Percentiles rank a stretch among this genome's conserved stretches.
Evolutionary conservation across 2,113 vertebrate genomes (phyloP).

Genomic region (Carassius carassius): DNA sequence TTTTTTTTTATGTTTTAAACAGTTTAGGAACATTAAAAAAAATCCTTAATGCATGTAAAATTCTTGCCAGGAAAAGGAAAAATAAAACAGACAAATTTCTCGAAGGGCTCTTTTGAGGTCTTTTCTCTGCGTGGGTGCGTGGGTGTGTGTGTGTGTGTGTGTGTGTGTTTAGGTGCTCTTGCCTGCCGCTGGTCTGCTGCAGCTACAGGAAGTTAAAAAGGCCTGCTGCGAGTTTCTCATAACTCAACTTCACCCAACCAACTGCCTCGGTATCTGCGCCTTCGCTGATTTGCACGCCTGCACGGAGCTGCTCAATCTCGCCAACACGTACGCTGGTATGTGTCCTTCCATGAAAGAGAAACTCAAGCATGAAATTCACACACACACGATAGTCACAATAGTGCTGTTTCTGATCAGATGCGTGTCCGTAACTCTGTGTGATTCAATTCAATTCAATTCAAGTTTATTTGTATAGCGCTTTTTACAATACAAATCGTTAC

Average conservation of each 20-base stretch:
- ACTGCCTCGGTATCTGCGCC: conserved; percentile 95
- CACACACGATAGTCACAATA: background rate
- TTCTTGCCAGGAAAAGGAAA: too few relatives aligned
- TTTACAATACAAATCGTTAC: too few relatives aligned
- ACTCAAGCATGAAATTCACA: background rate
- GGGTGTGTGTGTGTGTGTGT: background rate
- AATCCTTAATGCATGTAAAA: too few relatives aligned
- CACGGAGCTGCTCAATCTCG: conserved; percentile 89
- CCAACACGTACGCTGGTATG: conserved; percentile 93
- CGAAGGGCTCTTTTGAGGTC: too few relatives aligned
- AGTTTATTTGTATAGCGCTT: too few relatives aligned
- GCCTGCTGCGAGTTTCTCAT: conserved; percentile 96
- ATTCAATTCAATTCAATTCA: too few relatives aligned
- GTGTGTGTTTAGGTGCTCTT: conserved; percentile 83
- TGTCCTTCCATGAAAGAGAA: background rate
- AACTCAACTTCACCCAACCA: conserved; percentile 96
- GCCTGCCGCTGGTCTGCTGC: conserved; percentile 91
- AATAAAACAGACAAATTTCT: too few relatives aligned
- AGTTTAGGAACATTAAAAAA: too few relatives aligned
- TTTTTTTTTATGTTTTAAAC: too few relatives aligned
- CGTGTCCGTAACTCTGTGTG: background rate
- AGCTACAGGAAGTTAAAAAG: conserved; percentile 94
- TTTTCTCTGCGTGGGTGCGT: too few relatives aligned
- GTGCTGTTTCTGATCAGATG: background rate
- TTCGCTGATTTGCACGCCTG: conserved; percentile 97